Conservation (phyloP, 1,140 invertebrate species). For the Grapholita molesta region DNA sequence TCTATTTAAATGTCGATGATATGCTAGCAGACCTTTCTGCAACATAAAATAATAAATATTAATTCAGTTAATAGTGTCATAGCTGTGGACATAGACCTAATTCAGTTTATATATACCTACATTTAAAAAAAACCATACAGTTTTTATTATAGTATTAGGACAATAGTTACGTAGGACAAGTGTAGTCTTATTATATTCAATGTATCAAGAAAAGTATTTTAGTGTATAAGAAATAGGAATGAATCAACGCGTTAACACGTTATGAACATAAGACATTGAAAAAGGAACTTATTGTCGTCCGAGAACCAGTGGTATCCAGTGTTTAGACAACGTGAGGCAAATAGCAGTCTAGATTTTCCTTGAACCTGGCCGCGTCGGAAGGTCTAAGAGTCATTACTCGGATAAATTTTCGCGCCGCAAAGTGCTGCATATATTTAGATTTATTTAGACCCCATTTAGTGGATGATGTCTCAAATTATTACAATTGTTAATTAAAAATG, state of each 20-base stretch:
- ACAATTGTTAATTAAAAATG: too few species aligned
- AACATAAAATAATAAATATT: too few species aligned
- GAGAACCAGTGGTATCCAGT: neutral
- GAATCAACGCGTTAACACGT: too few species aligned
- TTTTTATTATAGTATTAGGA: neutral
- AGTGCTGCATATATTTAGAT: neutral
- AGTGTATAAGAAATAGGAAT: too few species aligned
- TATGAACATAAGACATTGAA: neutral
- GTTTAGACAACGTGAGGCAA: neutral
- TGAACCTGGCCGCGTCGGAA: neutral
- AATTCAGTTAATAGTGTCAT: neutral
- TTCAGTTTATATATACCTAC: too few species aligned
- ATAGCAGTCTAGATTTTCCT: neutral
- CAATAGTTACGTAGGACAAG: too few species aligned
- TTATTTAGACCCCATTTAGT: neutral
- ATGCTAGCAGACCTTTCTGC: too few species aligned
- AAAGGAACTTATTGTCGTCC: neutral
- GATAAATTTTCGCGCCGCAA: neutral
- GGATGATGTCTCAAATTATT: too few species aligned
- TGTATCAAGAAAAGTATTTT: too few species aligned
- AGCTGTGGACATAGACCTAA: neutral
- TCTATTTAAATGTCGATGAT: too few species aligned
- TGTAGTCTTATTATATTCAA: too few species aligned
- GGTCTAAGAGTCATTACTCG: neutral
- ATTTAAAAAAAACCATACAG: neutral